Evolutionary conservation across 92 coral and sea anemone genomes (phyloP), one percentile per base, ranked within the genome.

Genomic region (Bergia puertoricense): DNA sequence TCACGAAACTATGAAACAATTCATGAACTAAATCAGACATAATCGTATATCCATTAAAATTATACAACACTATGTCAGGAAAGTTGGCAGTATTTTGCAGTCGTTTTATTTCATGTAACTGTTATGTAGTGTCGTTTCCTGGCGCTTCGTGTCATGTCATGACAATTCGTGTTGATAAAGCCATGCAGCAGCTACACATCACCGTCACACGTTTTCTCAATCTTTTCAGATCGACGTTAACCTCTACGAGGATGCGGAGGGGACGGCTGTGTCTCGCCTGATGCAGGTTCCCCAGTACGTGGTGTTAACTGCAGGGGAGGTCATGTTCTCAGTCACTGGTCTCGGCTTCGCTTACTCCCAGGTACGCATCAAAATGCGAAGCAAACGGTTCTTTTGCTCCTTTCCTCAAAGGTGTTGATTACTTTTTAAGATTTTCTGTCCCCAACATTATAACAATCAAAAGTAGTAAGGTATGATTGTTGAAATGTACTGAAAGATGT

Each of bases 251-350:
- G 96, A 95, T 43, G 98, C 96, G 4, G 91, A 94, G 18, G 98
- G 98, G 8, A 95, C 98, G 15, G 71, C 94, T 0, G 98, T 95
- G 42, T 90, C 96, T 46, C 96, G 98, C 22, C 91, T 95, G 39
- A 81, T 85, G 74, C 98, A 95, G 72, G 48, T 95, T 77, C 98
- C 98, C 20, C 98, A 95, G 92, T 95, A 95, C 85, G 92, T 95
- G 39, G 95, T 95, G 37, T 74, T 95, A 59, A 95, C 98, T 0
- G 98, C 98, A 0, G 90, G 91, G 4, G 98, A 95, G 16, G 98
- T 95, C 92, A 95, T 95, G 98, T 95, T 95, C 78, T 95, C 98
- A 8, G 98, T 95, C 41, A 95, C 98, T 22, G 98, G 98, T 2
- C 94, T 95, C 45, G 92, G 95, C 66, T 95, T 95, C 85, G 98